Conservation (phyloP, 2,888 invertebrate species). For the Pachliopta kotzebuea region DNA sequence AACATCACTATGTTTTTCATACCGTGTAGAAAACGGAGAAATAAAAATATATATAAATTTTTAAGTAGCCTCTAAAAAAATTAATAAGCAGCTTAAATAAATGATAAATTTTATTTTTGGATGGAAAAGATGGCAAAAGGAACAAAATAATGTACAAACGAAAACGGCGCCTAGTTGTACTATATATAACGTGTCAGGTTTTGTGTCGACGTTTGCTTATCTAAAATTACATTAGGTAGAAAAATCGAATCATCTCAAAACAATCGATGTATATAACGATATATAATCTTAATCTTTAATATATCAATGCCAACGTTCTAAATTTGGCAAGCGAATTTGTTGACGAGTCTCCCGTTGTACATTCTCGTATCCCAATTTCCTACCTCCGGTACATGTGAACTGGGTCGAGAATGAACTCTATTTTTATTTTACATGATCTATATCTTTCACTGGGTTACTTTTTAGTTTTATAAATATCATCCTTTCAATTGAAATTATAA, state of each 20-base stretch:
- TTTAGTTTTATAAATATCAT: background rate
- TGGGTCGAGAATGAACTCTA: constrained; percentile 6
- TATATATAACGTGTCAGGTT: background rate
- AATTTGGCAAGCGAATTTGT: constrained; percentile 21
- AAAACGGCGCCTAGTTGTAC: background rate
- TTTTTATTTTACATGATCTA: constrained; percentile 4
- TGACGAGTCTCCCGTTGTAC: constrained; percentile 7
- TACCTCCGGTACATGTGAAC: constrained; percentile 8
- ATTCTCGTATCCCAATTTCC: constrained; percentile 2
- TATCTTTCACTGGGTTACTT: background rate
- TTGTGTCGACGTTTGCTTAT: background rate
- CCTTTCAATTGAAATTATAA: no score
- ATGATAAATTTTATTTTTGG: background rate
- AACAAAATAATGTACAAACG: background rate
- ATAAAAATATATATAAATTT: no score
- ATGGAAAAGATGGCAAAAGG: no score
- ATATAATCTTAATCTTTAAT: background rate
- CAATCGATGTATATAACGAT: background rate
- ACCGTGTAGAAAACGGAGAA: no score
- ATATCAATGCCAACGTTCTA: constrained; percentile 2
- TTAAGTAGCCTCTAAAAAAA: no score
- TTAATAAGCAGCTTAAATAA: no score
- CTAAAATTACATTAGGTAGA: background rate
- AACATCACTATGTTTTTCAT: no score
- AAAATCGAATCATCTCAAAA: background rate